phyloP scores from a whole-genome alignment of 2,113 vertebrate species.

The Strigops habroptila region DNA sequence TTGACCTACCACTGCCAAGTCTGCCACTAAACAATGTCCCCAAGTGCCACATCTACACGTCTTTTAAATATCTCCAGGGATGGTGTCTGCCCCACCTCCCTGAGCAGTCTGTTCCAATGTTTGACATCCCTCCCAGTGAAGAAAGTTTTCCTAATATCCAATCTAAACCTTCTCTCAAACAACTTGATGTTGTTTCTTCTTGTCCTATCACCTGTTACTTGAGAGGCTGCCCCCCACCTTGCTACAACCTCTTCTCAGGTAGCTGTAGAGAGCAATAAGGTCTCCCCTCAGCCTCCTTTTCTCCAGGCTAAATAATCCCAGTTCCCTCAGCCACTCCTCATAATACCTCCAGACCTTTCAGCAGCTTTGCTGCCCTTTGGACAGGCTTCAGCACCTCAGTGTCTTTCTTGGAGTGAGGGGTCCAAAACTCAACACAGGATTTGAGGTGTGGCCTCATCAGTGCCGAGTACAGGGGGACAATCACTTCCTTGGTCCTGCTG shows the following conservation, averaged over 20 bases:
- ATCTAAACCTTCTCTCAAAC: neutral
- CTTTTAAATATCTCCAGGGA: neutral
- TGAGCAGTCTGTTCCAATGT: neutral
- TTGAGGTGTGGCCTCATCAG: neutral
- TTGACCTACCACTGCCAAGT: neutral
- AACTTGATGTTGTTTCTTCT: neutral
- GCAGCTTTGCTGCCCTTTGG: accelerated
- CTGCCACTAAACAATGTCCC: neutral
- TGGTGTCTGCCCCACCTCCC: neutral
- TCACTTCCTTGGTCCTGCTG: neutral
- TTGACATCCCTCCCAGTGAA: neutral
- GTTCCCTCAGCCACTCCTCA: neutral
- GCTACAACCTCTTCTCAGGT: accelerated
- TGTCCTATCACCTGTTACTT: neutral
- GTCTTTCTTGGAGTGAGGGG: neutral
- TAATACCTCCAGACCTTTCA: neutral
- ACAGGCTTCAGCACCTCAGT: accelerated
- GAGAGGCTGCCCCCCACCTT: accelerated
- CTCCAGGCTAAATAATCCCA: neutral
- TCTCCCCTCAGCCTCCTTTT: neutral
- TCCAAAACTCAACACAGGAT: neutral
- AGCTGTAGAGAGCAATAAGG: neutral
- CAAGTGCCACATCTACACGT: accelerated
- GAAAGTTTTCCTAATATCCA: neutral
- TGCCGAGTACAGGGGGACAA: neutral